phyloP scores from a whole-genome alignment of 2,113 vertebrate genomes.

The Pluvianellus socialis region DNA sequence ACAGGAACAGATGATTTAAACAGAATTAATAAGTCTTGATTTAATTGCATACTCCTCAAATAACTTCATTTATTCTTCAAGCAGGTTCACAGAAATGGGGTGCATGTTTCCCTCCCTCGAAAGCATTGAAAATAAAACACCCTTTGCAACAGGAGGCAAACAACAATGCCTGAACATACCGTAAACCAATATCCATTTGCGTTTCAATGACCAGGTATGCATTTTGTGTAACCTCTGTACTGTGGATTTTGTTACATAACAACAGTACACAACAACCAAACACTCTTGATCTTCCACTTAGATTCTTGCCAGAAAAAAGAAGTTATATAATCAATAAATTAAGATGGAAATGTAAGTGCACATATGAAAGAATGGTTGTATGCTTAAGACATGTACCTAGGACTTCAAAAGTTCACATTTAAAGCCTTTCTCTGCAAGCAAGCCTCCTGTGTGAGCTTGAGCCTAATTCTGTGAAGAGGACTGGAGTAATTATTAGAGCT shows the following conservation, averaged over 20 bases:
- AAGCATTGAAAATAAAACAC: constrained; percentile 45
- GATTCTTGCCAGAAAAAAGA: not conserved
- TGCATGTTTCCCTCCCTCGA: constrained; percentile 20
- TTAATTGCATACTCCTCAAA: constrained; percentile 69
- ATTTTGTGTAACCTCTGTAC: not conserved
- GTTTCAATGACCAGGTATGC: constrained; percentile 1
- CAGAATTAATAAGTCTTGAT: constrained; percentile 45
- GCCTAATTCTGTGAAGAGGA: not conserved
- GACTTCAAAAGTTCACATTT: not conserved
- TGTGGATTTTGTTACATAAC: not conserved
- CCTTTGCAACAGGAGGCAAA: constrained; percentile 7
- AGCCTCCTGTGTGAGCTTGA: not conserved
- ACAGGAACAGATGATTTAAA: constrained; percentile 48
- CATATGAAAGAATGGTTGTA: not conserved
- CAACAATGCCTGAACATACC: not conserved
- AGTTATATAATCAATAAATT: not conserved
- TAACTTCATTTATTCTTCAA: constrained; percentile 58
- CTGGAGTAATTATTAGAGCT: not conserved
- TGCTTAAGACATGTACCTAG: not conserved
- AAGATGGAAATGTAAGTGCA: not conserved
- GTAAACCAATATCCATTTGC: not conserved
- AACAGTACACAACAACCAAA: not conserved
- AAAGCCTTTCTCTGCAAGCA: not conserved
- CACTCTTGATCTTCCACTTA: not conserved
- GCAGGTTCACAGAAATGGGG: constrained; percentile 27